Evolutionary conservation across 1,140 invertebrate species (phyloP).

Genomic region (Apis florea): DNA sequence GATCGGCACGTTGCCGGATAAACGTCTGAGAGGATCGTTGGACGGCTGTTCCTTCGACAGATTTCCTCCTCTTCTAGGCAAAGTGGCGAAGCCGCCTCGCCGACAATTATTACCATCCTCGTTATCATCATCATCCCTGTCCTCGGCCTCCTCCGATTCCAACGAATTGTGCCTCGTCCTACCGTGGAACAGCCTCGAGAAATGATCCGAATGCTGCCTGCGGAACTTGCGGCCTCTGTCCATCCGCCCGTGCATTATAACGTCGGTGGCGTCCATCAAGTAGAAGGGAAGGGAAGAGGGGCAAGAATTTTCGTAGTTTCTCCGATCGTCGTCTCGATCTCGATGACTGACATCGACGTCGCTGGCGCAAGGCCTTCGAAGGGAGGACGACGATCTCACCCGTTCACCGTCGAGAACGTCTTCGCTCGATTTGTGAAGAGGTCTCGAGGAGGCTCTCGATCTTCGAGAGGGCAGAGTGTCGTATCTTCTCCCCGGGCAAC

Average conservation of each 20-base stretch:
- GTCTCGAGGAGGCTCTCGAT: slow-evolving; percentile 53
- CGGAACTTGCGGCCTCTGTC: slow-evolving; percentile 42
- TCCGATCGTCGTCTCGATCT: neutral
- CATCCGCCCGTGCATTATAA: slow-evolving; percentile 68
- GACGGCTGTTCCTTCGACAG: slow-evolving; percentile 53
- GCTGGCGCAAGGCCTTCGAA: slow-evolving; percentile 61
- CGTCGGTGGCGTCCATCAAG: slow-evolving; percentile 73
- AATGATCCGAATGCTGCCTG: slow-evolving; percentile 33
- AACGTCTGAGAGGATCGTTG: slow-evolving; percentile 65
- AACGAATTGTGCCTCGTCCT: slow-evolving; percentile 68
- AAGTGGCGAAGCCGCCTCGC: slow-evolving; percentile 65
- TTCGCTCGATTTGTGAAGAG: slow-evolving; percentile 73
- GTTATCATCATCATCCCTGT: slow-evolving; percentile 16
- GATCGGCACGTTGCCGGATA: slow-evolving; percentile 72
- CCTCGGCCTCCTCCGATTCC: slow-evolving; percentile 58
- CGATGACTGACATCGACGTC: slow-evolving; percentile 58
- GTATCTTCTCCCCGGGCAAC: slow-evolving; percentile 61
- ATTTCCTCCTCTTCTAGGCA: slow-evolving; percentile 66
- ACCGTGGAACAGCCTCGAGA: neutral
- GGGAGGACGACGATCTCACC: slow-evolving; percentile 5
- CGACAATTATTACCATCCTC: slow-evolving; percentile 3
- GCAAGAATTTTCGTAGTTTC: neutral
- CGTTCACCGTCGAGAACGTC: slow-evolving; percentile 71
- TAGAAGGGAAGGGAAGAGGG: slow-evolving; percentile 32
- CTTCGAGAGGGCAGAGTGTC: slow-evolving; percentile 72